Conservation (phyloP, 2,797 vertebrate species). For the Sebastes hopkinsi region DNA sequence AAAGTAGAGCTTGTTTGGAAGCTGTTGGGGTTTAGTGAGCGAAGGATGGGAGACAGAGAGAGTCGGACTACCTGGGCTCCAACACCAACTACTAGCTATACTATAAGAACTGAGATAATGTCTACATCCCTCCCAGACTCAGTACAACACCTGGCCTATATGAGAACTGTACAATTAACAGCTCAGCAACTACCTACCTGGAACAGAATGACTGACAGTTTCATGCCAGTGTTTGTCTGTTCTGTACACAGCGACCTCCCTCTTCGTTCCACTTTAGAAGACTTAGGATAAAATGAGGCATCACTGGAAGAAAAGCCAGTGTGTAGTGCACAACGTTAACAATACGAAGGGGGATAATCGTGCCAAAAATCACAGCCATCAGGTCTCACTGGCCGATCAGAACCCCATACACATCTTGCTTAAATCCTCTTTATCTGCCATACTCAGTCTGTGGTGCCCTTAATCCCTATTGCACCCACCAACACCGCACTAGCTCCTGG, state of each 20-base stretch:
- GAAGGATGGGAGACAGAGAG: not conserved
- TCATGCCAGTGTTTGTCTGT: not conserved
- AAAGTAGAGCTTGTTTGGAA: not conserved
- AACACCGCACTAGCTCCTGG: slow-evolving; percentile 14
- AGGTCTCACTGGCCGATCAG: slow-evolving; percentile 64
- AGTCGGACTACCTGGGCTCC: no score
- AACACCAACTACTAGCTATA: no score
- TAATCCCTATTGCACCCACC: slow-evolving; percentile 37
- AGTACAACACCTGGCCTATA: no score
- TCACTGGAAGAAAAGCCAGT: slow-evolving; percentile 17
- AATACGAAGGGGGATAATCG: slow-evolving; percentile 55
- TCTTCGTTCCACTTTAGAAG: slow-evolving; percentile 31
- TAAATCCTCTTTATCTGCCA: slow-evolving; percentile 68
- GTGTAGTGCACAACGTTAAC: slow-evolving; percentile 54
- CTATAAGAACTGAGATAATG: no score
- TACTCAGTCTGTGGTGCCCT: slow-evolving; percentile 30
- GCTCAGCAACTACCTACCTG: no score
- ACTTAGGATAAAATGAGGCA: slow-evolving; percentile 23
- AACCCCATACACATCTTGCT: slow-evolving; percentile 58
- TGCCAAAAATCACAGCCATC: slow-evolving; percentile 69
- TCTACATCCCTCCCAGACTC: no score
- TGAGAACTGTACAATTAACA: no score
- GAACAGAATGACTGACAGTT: no score
- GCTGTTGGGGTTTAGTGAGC: not conserved
- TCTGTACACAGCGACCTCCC: not conserved